A percentile compares a stretch with the other conserved stretches of the same genome.
Conservation (phyloP, 2,113 vertebrate species). For the Polypterus senegalus region DNA sequence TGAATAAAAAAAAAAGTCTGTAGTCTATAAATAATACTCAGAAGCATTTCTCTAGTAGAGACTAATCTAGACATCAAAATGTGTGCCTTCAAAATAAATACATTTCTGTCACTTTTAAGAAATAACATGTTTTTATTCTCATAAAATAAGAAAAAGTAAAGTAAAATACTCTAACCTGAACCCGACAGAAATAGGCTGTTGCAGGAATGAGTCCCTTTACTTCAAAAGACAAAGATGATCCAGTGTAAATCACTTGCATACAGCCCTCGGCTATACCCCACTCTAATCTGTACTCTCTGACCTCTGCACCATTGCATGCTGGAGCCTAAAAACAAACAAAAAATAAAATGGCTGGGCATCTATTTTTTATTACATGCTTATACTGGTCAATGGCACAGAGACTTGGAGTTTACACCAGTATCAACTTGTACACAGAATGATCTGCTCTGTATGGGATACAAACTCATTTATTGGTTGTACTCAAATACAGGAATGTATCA, state of each 20-base stretch:
- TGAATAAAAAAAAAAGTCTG: no score
- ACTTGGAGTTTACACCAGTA: no score
- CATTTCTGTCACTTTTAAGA: background rate
- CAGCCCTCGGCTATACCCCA: conserved; percentile 50
- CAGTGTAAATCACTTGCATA: conserved; percentile 46
- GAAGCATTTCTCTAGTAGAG: background rate
- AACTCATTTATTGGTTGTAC: no score
- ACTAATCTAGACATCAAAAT: background rate
- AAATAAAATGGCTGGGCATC: no score
- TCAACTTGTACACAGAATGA: no score
- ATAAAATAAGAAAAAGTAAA: background rate
- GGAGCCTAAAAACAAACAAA: conserved; percentile 34
- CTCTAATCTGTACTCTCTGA: conserved; percentile 49
- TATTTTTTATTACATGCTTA: no score
- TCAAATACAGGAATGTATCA: no score
- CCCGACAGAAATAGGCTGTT: conserved; percentile 57
- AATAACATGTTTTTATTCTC: background rate
- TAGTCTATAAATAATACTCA: background rate
- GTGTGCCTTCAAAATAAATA: no score
- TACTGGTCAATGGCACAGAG: no score
- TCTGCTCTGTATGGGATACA: no score
- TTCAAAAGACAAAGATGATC: conserved; percentile 48
- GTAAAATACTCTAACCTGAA: conserved; percentile 45
- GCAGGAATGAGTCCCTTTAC: conserved; percentile 52
- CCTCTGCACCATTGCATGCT: conserved; percentile 45